A percentile compares a stretch with the other conserved stretches of the same genome.
Evolutionary conservation across 64 coral and sea anemone genomes (phyloP).

Genomic region (Actinia tenebrosa): DNA sequence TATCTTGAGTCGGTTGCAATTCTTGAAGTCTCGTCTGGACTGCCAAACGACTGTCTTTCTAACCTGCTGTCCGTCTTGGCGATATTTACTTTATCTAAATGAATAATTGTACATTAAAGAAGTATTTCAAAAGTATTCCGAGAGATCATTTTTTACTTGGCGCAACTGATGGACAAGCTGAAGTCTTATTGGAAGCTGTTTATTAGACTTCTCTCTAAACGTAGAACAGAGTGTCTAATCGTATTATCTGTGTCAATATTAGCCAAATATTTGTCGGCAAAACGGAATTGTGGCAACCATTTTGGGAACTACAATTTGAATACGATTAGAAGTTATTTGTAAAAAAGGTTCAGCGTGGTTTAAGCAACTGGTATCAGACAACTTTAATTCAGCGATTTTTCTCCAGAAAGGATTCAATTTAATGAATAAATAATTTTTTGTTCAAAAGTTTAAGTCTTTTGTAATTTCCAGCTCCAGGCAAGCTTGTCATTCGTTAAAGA

Average conservation of each 20-base stretch:
- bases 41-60: background rate
- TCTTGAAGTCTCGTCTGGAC: background rate
- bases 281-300: conserved; percentile 18
- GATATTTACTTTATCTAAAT: conserved; percentile 10
- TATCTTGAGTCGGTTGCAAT: background rate
- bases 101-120: conserved; percentile 18
- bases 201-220: conserved; percentile 19
- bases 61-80: background rate
- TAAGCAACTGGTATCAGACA: background rate
- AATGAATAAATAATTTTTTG: background rate
- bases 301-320: conserved; percentile 3
- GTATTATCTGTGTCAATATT: conserved; percentile 13
- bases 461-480: background rate
- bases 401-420: background rate
- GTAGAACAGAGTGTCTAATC: conserved; percentile 13
- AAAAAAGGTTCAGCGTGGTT: background rate
- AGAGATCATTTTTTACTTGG: conserved; percentile 1
- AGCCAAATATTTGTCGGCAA: conserved; percentile 17
- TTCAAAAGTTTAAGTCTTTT: background rate
- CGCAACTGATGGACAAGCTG: conserved; percentile 3
- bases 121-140: conserved; percentile 1
- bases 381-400: background rate
- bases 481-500: background rate
- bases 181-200: conserved; percentile 13
- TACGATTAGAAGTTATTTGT: background rate